Conservation (phyloP, 2,888 invertebrate species). For the Nebria salina region DNA sequence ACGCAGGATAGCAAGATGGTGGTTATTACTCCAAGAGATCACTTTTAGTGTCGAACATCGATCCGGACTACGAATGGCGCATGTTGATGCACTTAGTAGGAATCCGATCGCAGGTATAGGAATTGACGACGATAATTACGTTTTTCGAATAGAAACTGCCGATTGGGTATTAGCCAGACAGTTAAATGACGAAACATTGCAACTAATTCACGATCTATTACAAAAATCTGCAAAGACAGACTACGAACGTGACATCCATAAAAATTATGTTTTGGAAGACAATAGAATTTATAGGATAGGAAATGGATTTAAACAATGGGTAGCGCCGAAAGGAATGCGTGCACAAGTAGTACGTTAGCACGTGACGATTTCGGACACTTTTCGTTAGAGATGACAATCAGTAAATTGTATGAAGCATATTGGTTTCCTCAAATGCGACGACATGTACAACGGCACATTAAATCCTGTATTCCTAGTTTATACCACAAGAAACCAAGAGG, state of each 20-base stretch:
- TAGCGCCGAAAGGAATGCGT: constrained; percentile 52
- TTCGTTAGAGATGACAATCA: constrained; percentile 55
- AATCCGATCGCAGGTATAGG: constrained; percentile 49
- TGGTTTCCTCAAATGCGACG: constrained; percentile 59
- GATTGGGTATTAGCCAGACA: constrained; percentile 25
- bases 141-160: constrained; percentile 27
- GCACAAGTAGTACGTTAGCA: constrained; percentile 54
- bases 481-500: constrained; percentile 54
- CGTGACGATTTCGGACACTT: constrained; percentile 60
- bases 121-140: constrained; percentile 48
- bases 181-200: constrained; percentile 19
- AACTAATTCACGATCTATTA: constrained; percentile 13
- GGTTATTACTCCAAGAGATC: constrained; percentile 50
- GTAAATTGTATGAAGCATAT: constrained; percentile 54
- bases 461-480: constrained; percentile 58
- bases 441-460: constrained; percentile 58
- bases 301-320: neutral
- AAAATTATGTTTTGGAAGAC: constrained; percentile 22
- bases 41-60: constrained; percentile 50
- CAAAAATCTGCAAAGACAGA: constrained; percentile 11
- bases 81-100: constrained; percentile 54
- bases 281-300: constrained; percentile 8
- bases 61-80: constrained; percentile 51
- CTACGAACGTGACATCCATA: constrained; percentile 18
- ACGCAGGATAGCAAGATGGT: constrained; percentile 49